Base-by-base conservation (phyloP, 2,888 invertebrate species). In the Lutraria lutraria region DNA sequence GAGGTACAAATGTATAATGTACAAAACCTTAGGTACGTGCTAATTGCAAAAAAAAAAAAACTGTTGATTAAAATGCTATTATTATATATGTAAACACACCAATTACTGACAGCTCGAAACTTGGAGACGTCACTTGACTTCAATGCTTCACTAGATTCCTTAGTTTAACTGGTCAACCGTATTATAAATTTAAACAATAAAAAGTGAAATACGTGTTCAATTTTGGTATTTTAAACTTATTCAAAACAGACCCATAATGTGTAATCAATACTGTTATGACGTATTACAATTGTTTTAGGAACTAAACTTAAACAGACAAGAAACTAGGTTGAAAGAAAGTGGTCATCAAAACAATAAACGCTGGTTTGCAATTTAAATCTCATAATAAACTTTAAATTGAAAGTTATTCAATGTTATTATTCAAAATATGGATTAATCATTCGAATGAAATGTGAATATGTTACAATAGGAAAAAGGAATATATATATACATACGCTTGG, bases 281-380 rank as follows among this genome's bases (percentile, higher is more conserved):
- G 63, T 68, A 25, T 25, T n/a, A 68, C n/a, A n/a, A 68, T 56
- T 56, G 56, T 68, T 68, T 68, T 68, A 68, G 13, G 63, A n/a
- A 12, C 63, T 68, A 68, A 68, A 68, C n/a, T 68, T n/a, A 68
- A 68, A 68, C 63, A n/a, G 21, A n/a, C 4, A 25, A n/a, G 63
- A 25, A n/a, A 68, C 25, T 68, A 3, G n/a, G 25, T 68, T 68
- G 8, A n/a, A 3, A 68, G 63, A 68, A 25, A 68, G 63, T 68
- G 25, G 63, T 21, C 25, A 25, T 68, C 25, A 8, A 25, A 68
- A 43, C 2, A 2, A 68, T 25, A 25, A n/a, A 68, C 0, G 4
- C 25, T 68, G 4, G 21, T 25, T 68, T 13, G 3, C n/a, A n/a
- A 8, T 43, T 43, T 2, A 43, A 43, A 4, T 4, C 43, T 43